A percentile compares a stretch with the other conserved stretches of the same genome.
phyloP scores from a whole-genome alignment of 2,888 invertebrate genomes.

The Sericinus montela region DNA sequence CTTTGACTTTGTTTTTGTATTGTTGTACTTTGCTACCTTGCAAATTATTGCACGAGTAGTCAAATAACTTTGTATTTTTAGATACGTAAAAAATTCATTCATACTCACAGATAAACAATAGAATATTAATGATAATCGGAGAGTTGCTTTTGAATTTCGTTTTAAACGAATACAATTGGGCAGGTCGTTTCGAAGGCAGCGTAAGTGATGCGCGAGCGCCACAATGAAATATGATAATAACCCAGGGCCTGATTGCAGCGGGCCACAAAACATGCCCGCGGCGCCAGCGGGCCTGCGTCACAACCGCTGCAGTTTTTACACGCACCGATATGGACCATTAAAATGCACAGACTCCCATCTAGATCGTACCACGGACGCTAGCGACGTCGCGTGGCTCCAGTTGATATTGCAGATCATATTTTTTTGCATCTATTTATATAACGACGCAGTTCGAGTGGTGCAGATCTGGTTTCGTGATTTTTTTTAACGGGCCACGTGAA shows the following conservation, averaged over 20 bases:
- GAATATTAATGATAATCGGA: no score
- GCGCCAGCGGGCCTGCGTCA: slow-evolving; percentile 64
- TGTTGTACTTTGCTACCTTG: no score
- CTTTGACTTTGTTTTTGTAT: no score
- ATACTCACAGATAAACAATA: no score
- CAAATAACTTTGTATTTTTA: no score
- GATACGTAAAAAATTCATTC: no score
- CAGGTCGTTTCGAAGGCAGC: slow-evolving; percentile 38
- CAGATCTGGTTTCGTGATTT: background rate
- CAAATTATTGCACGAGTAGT: no score
- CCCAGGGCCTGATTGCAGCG: slow-evolving; percentile 26
- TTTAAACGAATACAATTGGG: slow-evolving; percentile 19
- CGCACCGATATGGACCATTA: slow-evolving; percentile 55
- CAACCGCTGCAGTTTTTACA: slow-evolving; percentile 61
- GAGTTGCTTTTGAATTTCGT: slow-evolving; percentile 1
- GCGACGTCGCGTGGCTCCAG: no score
- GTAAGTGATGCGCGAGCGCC: slow-evolving; percentile 56
- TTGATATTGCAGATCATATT: no score
- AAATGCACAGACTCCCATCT: slow-evolving; percentile 48
- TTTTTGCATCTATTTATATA: background rate
- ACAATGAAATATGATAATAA: slow-evolving; percentile 68
- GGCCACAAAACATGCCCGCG: slow-evolving; percentile 34
- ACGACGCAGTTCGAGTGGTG: background rate
- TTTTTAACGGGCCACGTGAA: no score
- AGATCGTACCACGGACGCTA: no score